Conservation (phyloP, 2,113 vertebrate genomes). For the Cinclus mexicanus region DNA sequence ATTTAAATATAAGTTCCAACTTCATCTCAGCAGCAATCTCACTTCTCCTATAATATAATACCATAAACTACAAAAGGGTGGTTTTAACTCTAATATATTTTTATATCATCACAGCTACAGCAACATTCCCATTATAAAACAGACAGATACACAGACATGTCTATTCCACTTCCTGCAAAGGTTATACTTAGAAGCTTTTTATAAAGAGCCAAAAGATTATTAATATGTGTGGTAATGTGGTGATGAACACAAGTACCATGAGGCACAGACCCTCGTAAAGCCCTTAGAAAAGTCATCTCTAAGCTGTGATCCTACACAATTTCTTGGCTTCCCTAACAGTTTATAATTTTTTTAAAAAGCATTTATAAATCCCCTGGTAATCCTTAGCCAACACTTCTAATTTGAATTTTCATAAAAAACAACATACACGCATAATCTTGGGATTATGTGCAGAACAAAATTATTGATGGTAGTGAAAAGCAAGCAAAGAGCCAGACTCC, state of each 20-base stretch:
- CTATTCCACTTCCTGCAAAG: slow-evolving; percentile 36
- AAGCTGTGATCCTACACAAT: background rate
- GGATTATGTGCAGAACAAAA: background rate
- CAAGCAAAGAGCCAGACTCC: background rate
- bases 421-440: background rate
- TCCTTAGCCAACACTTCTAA: background rate
- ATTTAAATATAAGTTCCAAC: background rate
- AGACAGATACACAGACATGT: slow-evolving; percentile 22
- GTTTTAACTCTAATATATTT: slow-evolving; percentile 12
- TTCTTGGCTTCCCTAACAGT: background rate
- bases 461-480: background rate
- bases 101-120: slow-evolving; percentile 29
- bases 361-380: background rate
- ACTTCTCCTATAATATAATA: background rate
- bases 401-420: background rate
- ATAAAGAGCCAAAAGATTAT: slow-evolving; percentile 1
- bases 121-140: slow-evolving; percentile 7
- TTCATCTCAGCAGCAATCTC: background rate
- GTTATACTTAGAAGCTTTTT: background rate
- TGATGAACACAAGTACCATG: background rate
- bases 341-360: background rate
- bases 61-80: slow-evolving; percentile 13
- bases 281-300: background rate
- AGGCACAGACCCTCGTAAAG: background rate
- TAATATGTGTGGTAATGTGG: background rate